Base-by-base conservation (phyloP, 23 tunicate species). In the Styela clava region DNA sequence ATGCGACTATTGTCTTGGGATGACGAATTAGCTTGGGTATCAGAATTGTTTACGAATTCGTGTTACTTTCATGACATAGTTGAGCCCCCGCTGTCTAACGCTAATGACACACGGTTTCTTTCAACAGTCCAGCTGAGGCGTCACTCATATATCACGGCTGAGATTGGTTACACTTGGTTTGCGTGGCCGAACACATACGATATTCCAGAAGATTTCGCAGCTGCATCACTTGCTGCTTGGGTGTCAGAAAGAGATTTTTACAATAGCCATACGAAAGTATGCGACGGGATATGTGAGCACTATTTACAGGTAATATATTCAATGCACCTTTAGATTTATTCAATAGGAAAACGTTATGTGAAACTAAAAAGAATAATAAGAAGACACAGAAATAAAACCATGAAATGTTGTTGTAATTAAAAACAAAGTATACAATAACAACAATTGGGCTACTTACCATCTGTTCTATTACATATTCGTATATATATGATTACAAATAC, bases 81-180 rank as follows among this genome's bases (percentile, higher is more conserved):
- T 16, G 81, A 76, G 31, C 63, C 81, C n/a, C 32, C 25, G 7
- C 18, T 44, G 31, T 35, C 16, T 52, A 36, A 76, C 63, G 33
- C 69, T 1, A 51, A 44, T 52, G 81, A 56, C 27, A 33, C 81
- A 24, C 24, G 37, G 24, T 69, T 44, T 19, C 35, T 21, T 9
- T 62, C 68, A 19, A n/a, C 70, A 28, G 51, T 26, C 16, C 51
- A 65, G 29, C 74, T 86, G 24, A 30, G 24, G 33, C 85, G 91
- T 3, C 97, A 91, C 29, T 68, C 81, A 23, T 73, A 3, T 2
- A 21, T 86, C 1, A 31, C 79, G 33, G 71, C 97, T 0, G 91
- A 91, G 33, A 79, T 91, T 29, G 97, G 97, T 2, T 83, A 82
- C 61, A 86, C 85, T 27, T 91, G 91, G 91, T 91, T 69, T 74